Conservation (phyloP, 1,140 invertebrate species). For the Pachypsylla venusta region DNA sequence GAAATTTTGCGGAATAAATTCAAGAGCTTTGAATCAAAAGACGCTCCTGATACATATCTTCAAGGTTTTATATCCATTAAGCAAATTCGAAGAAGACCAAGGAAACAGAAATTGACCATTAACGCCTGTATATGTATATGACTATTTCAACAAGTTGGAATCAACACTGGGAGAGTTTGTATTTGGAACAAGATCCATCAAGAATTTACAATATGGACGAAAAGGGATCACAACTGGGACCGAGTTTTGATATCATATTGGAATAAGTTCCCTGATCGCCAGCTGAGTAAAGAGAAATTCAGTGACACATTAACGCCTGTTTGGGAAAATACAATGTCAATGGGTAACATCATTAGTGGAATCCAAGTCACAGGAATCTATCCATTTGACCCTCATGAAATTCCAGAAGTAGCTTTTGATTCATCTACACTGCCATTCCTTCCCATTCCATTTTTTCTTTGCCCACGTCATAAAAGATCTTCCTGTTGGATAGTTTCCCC, state of each 20-base stretch:
- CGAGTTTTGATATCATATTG: constrained; percentile 9
- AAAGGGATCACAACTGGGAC: constrained; percentile 25
- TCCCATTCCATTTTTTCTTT: too few species aligned
- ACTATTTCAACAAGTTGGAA: constrained; percentile 27
- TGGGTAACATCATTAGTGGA: constrained; percentile 19
- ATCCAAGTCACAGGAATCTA: constrained; percentile 22
- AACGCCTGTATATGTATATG: too few species aligned
- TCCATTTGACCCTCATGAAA: constrained; percentile 20
- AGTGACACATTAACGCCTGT: constrained; percentile 14
- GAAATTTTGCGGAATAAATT: too few species aligned
- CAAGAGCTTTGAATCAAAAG: too few species aligned
- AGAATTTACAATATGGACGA: constrained; percentile 32
- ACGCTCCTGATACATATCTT: too few species aligned
- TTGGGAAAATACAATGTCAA: constrained; percentile 18
- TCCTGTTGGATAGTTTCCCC: too few species aligned
- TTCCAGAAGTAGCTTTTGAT: constrained; percentile 19
- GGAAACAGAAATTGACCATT: too few species aligned
- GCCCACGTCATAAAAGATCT: too few species aligned
- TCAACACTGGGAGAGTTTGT: constrained; percentile 21
- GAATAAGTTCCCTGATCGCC: constrained; percentile 15
- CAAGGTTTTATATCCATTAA: too few species aligned
- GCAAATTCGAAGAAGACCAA: too few species aligned
- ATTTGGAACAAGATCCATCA: constrained; percentile 25
- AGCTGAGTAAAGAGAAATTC: constrained; percentile 14
- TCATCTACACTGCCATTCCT: background rate